Evolutionary conservation across 2,797 vertebrate genomes (phyloP), one percentile per base, ranked within the genome.

Genomic region (Fratercula arctica): DNA sequence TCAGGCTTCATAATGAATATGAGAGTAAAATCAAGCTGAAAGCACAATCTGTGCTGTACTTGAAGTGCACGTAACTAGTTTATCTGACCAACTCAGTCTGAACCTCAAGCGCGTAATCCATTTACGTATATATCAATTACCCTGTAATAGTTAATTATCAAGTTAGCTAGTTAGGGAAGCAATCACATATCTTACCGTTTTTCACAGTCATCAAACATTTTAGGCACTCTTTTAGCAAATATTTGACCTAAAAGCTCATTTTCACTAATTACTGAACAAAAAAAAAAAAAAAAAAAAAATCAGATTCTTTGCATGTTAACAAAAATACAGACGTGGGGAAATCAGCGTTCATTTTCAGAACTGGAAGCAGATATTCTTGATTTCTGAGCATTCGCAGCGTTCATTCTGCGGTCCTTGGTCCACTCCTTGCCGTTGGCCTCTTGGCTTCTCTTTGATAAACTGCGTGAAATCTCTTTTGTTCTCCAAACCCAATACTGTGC

Each of bases 91-190:
- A 6, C 0, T 9, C 50, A 24, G 33, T 20, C 53, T 91, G 89
- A 81, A 89, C 91, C 67, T 61, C 28, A 87, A 89, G 85, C 9
- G 2, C 4, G 3, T 94, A 94, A 96, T 95, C 85, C 70, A 56
- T 76, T 95, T 91, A 94, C 2, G 0, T 67, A 6, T 41, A 4
- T 88, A 89, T 90, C 88, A 85, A 54, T 95, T 93, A 88, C 54
- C 39, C 46, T 37, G 7, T 53, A 87, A 69, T 56, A 59, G 67
- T 73, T 85, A 82, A 94, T 94, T 93, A 79, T 18, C 43, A 35
- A 18, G 59, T 35, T 60, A 86, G 63, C 91, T 51, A 53, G 6
- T 88, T 73, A 86, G 74, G 83, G 46, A 67, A 85, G 74, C 67
- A 64, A 16, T 81, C 19, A 2, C 83, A 74, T 53, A 64, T 79